These are phyloP conservation scores for Balanococcus diminutus DNA, from an alignment of 2,888 invertebrate genomes.

Conservation along the genomic window DNA sequence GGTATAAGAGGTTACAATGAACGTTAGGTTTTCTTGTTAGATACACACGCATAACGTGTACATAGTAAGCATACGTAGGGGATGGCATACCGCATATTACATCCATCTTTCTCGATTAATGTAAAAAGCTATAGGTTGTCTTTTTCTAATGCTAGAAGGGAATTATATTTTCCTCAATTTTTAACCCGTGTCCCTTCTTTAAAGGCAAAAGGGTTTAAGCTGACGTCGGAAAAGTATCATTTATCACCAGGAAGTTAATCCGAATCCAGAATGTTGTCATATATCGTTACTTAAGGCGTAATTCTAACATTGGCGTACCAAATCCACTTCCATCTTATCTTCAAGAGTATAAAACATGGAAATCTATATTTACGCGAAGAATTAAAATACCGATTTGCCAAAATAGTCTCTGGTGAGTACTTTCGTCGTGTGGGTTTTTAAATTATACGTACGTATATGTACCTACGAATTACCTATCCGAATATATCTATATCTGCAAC, in stretches of 20 bases:
- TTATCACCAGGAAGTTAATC: slow-evolving; percentile 51
- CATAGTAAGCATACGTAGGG: too few relatives aligned
- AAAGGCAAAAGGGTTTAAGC: slow-evolving; percentile 34
- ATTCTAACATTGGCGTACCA: slow-evolving; percentile 44
- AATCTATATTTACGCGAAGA: slow-evolving; percentile 43
- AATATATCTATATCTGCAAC: too few relatives aligned
- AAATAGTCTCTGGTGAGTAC: not conserved
- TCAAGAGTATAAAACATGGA: slow-evolving; percentile 29
- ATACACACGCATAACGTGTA: not conserved
- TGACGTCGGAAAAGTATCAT: slow-evolving; percentile 51
- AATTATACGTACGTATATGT: not conserved
- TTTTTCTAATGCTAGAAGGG: slow-evolving; percentile 21
- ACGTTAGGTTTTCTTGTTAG: not conserved
- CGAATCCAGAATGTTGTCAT: slow-evolving; percentile 51
- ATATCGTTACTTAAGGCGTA: slow-evolving; percentile 52
- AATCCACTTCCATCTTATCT: slow-evolving; percentile 49
- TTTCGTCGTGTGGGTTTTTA: not conserved
- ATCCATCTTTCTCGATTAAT: slow-evolving; percentile 32
- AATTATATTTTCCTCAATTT: slow-evolving; percentile 32
- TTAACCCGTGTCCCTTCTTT: slow-evolving; percentile 9
- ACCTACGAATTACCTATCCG: not conserved
- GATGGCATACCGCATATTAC: not conserved
- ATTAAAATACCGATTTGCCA: not conserved
- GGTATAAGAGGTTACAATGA: not conserved
- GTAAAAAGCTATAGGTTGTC: slow-evolving; percentile 24